Percentiles rank a stretch among this genome's conserved stretches.
Evolutionary conservation across 1,140 invertebrate species (phyloP).

Genomic region (Drosophila repletoides): DNA sequence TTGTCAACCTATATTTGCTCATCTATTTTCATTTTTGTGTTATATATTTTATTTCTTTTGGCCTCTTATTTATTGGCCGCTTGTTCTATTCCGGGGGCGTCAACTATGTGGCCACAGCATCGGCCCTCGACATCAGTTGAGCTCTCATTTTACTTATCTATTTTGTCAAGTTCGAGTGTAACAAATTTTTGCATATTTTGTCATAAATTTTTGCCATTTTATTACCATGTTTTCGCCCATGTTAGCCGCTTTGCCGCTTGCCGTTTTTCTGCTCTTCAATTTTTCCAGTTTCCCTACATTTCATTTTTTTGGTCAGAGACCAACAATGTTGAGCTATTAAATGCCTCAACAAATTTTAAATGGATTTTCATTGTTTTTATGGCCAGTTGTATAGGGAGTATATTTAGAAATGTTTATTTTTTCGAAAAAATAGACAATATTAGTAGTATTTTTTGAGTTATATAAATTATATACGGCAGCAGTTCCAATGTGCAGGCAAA

Average conservation of each 20-base stretch:
- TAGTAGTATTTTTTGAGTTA: conserved; percentile 4
- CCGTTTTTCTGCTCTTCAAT: conserved; percentile 21
- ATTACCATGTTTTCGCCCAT: conserved; percentile 38
- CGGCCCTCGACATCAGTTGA: neutral
- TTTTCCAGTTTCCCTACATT: neutral
- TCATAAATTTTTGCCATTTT: conserved; percentile 45
- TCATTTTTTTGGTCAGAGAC: conserved; percentile 5
- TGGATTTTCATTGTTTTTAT: conserved; percentile 34
- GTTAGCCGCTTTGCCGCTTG: too few species aligned
- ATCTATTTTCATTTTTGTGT: conserved; percentile 5
- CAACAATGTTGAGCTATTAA: conserved; percentile 32
- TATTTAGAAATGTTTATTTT: conserved; percentile 29
- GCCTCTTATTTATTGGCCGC: conserved; percentile 14
- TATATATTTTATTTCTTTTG: conserved; percentile 21
- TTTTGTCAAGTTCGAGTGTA: conserved; percentile 45
- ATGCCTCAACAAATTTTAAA: conserved; percentile 36
- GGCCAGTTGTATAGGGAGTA: too few species aligned
- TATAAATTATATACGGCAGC: neutral
- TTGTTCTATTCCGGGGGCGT: conserved; percentile 27
- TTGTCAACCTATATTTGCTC: conserved; percentile 28
- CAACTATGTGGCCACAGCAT: conserved; percentile 31
- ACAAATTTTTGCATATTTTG: conserved; percentile 51
- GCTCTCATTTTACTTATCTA: conserved; percentile 13
- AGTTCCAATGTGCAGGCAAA: neutral
- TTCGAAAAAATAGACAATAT: neutral